phyloP scores from a whole-genome alignment of 2,797 vertebrate species.

The Catamblyrhynchus diadema region DNA sequence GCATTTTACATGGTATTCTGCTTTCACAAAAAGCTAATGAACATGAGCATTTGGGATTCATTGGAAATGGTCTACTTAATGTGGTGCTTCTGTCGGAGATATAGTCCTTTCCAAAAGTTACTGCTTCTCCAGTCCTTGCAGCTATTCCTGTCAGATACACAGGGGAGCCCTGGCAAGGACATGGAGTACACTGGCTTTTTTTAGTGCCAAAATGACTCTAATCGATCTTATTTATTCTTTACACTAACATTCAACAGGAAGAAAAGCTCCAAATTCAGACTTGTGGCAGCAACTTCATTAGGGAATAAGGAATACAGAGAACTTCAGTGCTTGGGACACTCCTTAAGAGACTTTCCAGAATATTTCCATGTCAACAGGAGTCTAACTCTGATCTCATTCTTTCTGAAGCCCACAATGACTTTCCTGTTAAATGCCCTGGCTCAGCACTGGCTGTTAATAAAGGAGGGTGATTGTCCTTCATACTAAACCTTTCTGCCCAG shows the following conservation, averaged over 20 bases:
- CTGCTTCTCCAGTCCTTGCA: conserved; percentile 29
- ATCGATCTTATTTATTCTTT: conserved; percentile 30
- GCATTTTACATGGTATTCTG: conserved; percentile 18
- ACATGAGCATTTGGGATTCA: conserved; percentile 10
- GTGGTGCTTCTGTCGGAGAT: conserved; percentile 21
- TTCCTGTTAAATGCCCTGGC: neutral
- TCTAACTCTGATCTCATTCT: neutral
- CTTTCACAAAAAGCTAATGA: conserved; percentile 29
- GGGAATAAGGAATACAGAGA: neutral
- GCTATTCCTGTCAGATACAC: conserved; percentile 11
- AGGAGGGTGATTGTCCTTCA: neutral
- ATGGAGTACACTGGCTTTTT: neutral
- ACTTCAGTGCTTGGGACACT: neutral
- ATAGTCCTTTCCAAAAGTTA: conserved; percentile 7
- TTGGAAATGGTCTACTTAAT: conserved; percentile 34
- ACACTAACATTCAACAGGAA: neutral
- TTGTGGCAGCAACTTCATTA: neutral
- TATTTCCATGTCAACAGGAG: neutral
- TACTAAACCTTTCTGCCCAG: neutral
- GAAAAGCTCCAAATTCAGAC: neutral
- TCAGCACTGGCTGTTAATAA: conserved; percentile 2
- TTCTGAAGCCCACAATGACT: neutral
- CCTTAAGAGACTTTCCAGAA: neutral
- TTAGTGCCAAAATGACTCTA: neutral
- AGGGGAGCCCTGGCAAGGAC: conserved; percentile 15